Percentiles rank a stretch among this genome's conserved stretches.
These are phyloP conservation scores for Meteorus cinctellus DNA, from an alignment of 2,888 invertebrate species.

Conservation along the genomic window DNA sequence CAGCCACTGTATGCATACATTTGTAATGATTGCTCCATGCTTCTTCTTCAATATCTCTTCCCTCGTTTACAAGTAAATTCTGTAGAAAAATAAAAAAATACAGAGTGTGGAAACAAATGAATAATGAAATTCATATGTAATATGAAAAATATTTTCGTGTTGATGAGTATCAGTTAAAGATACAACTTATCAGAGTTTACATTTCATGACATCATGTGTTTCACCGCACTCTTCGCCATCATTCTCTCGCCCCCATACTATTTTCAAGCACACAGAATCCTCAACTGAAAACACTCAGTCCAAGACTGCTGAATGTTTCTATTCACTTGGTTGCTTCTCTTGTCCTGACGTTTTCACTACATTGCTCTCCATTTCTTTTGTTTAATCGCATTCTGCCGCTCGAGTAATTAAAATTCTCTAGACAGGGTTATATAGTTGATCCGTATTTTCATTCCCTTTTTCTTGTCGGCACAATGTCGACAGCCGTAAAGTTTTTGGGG, in stretches of 20 bases:
- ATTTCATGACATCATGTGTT: background rate
- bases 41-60: background rate
- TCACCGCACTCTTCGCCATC: background rate
- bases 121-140: too few relatives aligned
- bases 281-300: slow-evolving; percentile 41
- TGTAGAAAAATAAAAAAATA: too few relatives aligned
- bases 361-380: slow-evolving; percentile 55
- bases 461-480: slow-evolving; percentile 10
- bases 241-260: slow-evolving; percentile 25
- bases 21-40: background rate
- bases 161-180: too few relatives aligned
- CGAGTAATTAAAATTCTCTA: slow-evolving; percentile 57
- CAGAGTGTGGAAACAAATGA: too few relatives aligned
- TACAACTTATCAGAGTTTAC: too few relatives aligned
- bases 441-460: slow-evolving; percentile 4
- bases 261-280: slow-evolving; percentile 48
- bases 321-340: slow-evolving; percentile 53
- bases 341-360: slow-evolving; percentile 54
- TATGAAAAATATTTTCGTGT: too few relatives aligned
- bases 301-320: slow-evolving; percentile 55
- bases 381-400: slow-evolving; percentile 58
- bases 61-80: too few relatives aligned
- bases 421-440: slow-evolving; percentile 38
- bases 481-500: slow-evolving; percentile 31
- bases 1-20: background rate